These are phyloP conservation scores for Drosophila melanogaster DNA, from an alignment of 1,140 invertebrate species.

Conservation along the genomic window Release_6_plus_ISO1_MT NC_004354.4:11796501-11797000, in stretches of 20 bases:
- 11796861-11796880: slow-evolving; percentile 8
- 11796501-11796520: slow-evolving; percentile 76
- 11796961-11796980: slow-evolving; percentile 5
- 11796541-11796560: slow-evolving; percentile 40
- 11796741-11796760: slow-evolving; percentile 10
- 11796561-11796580: slow-evolving; percentile 34
- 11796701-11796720: slow-evolving; percentile 11
- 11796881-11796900: not conserved
- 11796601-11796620: slow-evolving; percentile 4
- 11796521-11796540: slow-evolving; percentile 57
- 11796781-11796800: slow-evolving; percentile 2
- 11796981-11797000: slow-evolving; percentile 3
- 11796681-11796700: not conserved
- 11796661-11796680: slow-evolving; percentile 1
- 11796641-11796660: not conserved
- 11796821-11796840: not conserved
- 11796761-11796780: slow-evolving; percentile 4
- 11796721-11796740: not conserved
- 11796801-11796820: slow-evolving; percentile 1
- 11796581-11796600: slow-evolving; percentile 49
- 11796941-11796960: slow-evolving; percentile 6
- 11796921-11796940: slow-evolving; percentile 1
- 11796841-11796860: too few species aligned
- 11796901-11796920: slow-evolving; percentile 7
- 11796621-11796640: not conserved